phyloP scores from a whole-genome alignment of 2,113 vertebrate species.

The Riparia riparia region DNA sequence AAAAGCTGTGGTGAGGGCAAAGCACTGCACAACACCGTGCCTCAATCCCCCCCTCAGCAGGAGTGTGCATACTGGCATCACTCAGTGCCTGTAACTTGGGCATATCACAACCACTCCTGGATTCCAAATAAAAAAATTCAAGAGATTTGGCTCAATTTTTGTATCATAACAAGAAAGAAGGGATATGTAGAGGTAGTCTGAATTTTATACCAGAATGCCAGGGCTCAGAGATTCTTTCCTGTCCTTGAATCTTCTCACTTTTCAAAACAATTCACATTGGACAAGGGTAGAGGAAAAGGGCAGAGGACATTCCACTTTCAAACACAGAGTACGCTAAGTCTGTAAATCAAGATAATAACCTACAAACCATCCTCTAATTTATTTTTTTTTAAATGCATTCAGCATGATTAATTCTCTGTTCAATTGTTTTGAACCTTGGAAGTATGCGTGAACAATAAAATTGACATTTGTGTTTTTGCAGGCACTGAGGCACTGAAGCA shows the following conservation, averaged over 20 bases:
- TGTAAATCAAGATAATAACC: background rate
- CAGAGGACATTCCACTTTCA: background rate
- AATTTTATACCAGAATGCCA: background rate
- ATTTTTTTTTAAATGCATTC: background rate
- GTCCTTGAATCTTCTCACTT: background rate
- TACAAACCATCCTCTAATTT: background rate
- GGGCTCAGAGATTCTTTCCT: background rate
- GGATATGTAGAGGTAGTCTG: background rate
- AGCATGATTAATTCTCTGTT: background rate
- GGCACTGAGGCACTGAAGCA: background rate
- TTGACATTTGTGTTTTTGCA: background rate
- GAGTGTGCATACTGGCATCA: background rate
- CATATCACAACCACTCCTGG: background rate
- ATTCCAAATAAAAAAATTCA: background rate
- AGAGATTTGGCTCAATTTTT: background rate
- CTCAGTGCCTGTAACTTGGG: background rate
- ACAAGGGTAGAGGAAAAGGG: background rate
- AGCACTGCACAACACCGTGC: background rate
- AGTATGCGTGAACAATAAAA: background rate
- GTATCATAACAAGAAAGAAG: background rate
- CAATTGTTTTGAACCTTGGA: background rate
- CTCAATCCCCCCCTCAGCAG: background rate
- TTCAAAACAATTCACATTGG: background rate
- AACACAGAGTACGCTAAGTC: background rate
- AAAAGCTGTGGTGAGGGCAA: background rate